phyloP scores from a whole-genome alignment of 2,113 vertebrate genomes.

The Phalacrocorax aristotelis region DNA sequence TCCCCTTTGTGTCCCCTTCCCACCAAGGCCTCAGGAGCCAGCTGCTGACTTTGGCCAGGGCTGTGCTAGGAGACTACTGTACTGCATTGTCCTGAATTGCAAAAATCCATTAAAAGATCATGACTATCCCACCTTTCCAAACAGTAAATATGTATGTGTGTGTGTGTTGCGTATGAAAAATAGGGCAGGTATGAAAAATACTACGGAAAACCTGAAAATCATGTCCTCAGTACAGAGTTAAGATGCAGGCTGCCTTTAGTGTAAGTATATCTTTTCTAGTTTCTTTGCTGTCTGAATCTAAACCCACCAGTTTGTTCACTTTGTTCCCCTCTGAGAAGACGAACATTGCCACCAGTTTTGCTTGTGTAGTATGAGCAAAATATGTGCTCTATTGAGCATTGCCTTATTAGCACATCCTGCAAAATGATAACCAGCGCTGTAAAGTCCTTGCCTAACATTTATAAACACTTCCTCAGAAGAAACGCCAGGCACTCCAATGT shows the following conservation, averaged over 20 bases:
- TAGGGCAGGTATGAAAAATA: not conserved
- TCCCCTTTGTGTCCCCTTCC: not conserved
- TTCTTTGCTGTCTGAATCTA: not conserved
- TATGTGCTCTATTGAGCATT: not conserved
- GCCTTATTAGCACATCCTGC: conserved; percentile 64
- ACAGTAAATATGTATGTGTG: not conserved
- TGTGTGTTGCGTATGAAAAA: not conserved
- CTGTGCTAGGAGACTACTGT: too few relatives aligned
- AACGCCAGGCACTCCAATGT: conserved; percentile 26
- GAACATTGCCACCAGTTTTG: not conserved
- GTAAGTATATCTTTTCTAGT: not conserved
- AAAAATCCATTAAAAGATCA: not conserved
- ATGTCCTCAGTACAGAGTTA: not conserved
- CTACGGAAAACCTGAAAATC: not conserved
- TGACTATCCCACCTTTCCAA: not conserved
- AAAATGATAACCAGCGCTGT: not conserved
- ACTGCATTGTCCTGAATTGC: not conserved
- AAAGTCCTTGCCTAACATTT: conserved; percentile 39
- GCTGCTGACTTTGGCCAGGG: not conserved
- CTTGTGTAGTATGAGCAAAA: fast-evolving
- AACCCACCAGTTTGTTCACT: not conserved
- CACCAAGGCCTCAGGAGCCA: not conserved
- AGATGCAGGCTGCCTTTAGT: not conserved
- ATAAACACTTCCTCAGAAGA: conserved; percentile 53
- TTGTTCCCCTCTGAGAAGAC: not conserved